Percentiles rank a stretch among this genome's conserved stretches.
Evolutionary conservation across 2,888 invertebrate genomes (phyloP).

Genomic region (Hypomecis punctinalis): DNA sequence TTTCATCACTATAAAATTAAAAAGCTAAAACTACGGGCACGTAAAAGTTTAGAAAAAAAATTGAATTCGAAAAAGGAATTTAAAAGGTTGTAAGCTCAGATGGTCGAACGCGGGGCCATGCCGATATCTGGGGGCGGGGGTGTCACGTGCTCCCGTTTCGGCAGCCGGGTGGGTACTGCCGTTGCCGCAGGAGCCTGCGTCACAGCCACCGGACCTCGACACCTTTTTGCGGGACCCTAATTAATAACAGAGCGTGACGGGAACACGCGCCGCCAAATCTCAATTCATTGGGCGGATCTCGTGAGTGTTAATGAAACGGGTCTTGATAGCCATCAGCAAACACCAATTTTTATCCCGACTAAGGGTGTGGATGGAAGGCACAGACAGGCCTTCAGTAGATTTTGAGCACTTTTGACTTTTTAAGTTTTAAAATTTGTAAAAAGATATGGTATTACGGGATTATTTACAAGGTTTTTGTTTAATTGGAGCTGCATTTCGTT

Average conservation of each 20-base stretch:
- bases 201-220: constrained; percentile 76
- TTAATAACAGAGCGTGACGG: constrained; percentile 76
- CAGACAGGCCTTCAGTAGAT: too few species aligned
- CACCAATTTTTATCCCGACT: constrained; percentile 27
- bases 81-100: constrained; percentile 28
- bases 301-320: constrained; percentile 53
- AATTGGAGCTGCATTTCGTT: too few species aligned
- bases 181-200: constrained; percentile 82
- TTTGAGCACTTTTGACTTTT: too few species aligned
- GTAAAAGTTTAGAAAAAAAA: constrained; percentile 36
- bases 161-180: constrained; percentile 71
- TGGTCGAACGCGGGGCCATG: constrained; percentile 47
- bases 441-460: too few species aligned
- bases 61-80: constrained; percentile 38
- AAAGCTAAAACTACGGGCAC: constrained; percentile 37
- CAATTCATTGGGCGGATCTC: constrained; percentile 50
- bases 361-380: too few species aligned
- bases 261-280: constrained; percentile 63
- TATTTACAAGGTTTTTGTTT: too few species aligned
- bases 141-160: constrained; percentile 62
- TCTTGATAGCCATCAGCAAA: constrained; percentile 41
- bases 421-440: too few species aligned
- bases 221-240: constrained; percentile 81
- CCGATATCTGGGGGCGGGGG: constrained; percentile 37
- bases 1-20: constrained; percentile 25